Percentiles rank a stretch among this genome's conserved stretches.
phyloP scores from a whole-genome alignment of 2,113 vertebrate species.

The Casuarius casuarius region DNA sequence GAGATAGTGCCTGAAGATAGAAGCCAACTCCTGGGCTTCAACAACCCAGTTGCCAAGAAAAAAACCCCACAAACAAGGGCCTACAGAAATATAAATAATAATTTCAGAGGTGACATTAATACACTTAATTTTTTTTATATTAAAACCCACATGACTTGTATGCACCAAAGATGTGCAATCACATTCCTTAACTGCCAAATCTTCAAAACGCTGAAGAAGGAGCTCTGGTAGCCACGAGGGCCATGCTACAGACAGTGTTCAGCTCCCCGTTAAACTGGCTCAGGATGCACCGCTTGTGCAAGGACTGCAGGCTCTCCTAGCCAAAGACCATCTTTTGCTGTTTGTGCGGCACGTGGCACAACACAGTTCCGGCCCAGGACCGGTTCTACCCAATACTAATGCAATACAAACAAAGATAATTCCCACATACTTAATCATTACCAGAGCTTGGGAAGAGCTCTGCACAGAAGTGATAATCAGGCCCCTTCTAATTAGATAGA shows the following conservation, averaged over 20 bases:
- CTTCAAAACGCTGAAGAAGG: not conserved
- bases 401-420: slow-evolving; percentile 35
- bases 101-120: not conserved
- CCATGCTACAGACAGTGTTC: not conserved
- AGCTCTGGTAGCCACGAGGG: not conserved
- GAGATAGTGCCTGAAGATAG: not conserved
- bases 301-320: accelerated
- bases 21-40: not conserved
- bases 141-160: not conserved
- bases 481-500: slow-evolving; percentile 21
- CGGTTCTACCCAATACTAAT: not conserved
- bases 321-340: not conserved
- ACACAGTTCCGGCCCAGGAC: not conserved
- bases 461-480: slow-evolving; percentile 29
- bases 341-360: not conserved
- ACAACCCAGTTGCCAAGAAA: not conserved
- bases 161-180: not conserved
- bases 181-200: not conserved
- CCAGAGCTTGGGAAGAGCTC: not conserved
- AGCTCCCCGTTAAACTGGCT: not conserved
- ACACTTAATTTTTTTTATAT: not conserved
- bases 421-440: slow-evolving; percentile 29
- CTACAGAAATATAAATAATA: not conserved
- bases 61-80: not conserved
- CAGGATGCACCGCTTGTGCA: not conserved